These are phyloP conservation scores for Acrobeloides nanus DNA, from an alignment of 2,888 invertebrate genomes.

Conservation along the genomic window DNA sequence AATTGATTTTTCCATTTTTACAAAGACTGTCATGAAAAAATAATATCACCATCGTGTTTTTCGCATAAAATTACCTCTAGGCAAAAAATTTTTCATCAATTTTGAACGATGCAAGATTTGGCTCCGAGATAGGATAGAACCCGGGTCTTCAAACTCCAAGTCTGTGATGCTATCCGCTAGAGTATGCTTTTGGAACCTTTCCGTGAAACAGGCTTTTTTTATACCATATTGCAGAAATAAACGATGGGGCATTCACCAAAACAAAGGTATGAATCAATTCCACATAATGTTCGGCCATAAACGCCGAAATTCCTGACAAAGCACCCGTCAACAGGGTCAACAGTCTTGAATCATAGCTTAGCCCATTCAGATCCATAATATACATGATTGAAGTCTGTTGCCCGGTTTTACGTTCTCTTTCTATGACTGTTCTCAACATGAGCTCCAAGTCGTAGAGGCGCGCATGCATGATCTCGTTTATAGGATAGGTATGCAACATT, in stretches of 20 bases:
- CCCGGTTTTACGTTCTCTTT: constrained; percentile 39
- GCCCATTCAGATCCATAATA: constrained; percentile 49
- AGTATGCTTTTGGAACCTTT: too few species aligned
- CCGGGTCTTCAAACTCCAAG: too few species aligned
- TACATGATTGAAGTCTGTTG: constrained; percentile 46
- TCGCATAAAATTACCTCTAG: too few species aligned
- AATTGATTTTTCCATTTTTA: too few species aligned
- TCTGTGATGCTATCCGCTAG: too few species aligned
- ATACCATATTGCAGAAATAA: constrained; percentile 44
- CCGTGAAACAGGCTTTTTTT: too few species aligned
- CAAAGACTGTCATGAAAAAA: too few species aligned
- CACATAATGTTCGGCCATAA: constrained; percentile 42
- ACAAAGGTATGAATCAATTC: constrained; percentile 48
- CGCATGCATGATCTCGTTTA: constrained; percentile 35
- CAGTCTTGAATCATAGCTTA: constrained; percentile 37
- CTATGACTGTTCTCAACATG: constrained; percentile 48
- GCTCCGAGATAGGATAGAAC: too few species aligned
- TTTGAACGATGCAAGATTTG: too few species aligned
- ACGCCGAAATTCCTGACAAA: constrained; percentile 44
- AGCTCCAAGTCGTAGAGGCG: constrained; percentile 43
- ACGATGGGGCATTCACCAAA: constrained; percentile 46
- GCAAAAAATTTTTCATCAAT: too few species aligned
- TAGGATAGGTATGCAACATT: constrained; percentile 44
- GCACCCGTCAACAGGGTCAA: constrained; percentile 38
- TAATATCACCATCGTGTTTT: too few species aligned